Evolutionary conservation across 2,113 vertebrate species (phyloP).

Genomic region (Etia nguti): DNA sequence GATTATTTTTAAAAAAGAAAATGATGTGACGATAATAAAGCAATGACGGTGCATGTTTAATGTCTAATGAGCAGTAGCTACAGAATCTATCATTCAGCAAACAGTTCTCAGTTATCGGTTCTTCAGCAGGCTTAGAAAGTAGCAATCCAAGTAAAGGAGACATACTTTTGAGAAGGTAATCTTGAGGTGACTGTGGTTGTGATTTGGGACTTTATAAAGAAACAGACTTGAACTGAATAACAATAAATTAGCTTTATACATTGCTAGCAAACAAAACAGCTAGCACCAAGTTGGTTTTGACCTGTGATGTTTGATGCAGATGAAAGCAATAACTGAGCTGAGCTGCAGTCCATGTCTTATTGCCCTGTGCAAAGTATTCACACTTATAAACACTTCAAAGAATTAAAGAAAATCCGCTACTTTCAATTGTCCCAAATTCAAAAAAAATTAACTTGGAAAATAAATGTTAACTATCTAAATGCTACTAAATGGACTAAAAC

Average conservation of each 20-base stretch:
- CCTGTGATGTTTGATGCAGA: neutral
- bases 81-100: neutral
- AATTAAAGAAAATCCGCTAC: neutral
- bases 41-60: neutral
- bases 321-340: neutral
- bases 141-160: neutral
- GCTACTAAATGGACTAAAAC: neutral
- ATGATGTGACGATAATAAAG: neutral
- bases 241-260: neutral
- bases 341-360: neutral
- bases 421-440: neutral
- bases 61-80: constrained; percentile 9
- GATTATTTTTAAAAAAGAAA: neutral
- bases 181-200: neutral
- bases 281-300: neutral
- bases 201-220: neutral
- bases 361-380: neutral
- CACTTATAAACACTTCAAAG: neutral
- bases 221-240: neutral
- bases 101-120: constrained; percentile 3
- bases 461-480: neutral
- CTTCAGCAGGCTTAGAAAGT: constrained; percentile 29
- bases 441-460: neutral
- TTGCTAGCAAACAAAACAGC: neutral
- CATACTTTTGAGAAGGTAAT: neutral